Percentiles rank a stretch among this genome's conserved stretches.
Evolutionary conservation across 2,113 vertebrate genomes (phyloP).

Genomic region (Trachemys scripta): DNA sequence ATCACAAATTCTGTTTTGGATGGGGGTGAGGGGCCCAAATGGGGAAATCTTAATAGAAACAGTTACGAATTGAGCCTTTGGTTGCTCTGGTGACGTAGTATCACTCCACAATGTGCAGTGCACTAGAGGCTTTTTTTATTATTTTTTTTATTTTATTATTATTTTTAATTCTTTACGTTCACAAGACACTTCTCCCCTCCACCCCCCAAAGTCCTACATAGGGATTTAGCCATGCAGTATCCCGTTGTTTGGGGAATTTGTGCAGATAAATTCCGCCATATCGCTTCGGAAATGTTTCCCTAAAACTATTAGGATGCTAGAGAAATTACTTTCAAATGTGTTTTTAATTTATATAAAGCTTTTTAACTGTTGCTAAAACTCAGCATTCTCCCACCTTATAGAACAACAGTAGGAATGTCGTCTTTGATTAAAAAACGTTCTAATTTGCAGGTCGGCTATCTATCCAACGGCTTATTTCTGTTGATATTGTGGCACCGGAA

Average conservation of each 20-base stretch:
- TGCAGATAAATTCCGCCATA: slow-evolving; percentile 10
- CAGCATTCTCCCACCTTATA: background rate
- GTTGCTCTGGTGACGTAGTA: background rate
- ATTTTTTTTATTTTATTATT: background rate
- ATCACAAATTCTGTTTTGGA: background rate
- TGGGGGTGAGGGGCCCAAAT: background rate
- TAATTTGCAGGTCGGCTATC: slow-evolving; percentile 72
- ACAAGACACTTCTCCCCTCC: background rate
- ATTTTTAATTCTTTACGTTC: background rate
- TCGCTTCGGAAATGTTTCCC: background rate
- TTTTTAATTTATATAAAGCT: background rate
- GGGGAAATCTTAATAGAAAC: fast-evolving
- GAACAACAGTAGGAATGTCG: background rate
- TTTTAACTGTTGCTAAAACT: background rate
- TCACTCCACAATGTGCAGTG: background rate
- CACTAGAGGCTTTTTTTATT: background rate
- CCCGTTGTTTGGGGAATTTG: background rate
- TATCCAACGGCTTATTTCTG: slow-evolving; percentile 62
- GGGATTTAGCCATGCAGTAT: background rate
- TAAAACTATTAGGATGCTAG: background rate
- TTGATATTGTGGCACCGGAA: slow-evolving; percentile 76
- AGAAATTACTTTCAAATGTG: background rate
- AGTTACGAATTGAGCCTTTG: background rate
- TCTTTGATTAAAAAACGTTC: slow-evolving; percentile 41
- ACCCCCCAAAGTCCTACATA: background rate